Conservation (phyloP, 2,797 vertebrate genomes). For the Cyprinodon diabolis region DNA sequence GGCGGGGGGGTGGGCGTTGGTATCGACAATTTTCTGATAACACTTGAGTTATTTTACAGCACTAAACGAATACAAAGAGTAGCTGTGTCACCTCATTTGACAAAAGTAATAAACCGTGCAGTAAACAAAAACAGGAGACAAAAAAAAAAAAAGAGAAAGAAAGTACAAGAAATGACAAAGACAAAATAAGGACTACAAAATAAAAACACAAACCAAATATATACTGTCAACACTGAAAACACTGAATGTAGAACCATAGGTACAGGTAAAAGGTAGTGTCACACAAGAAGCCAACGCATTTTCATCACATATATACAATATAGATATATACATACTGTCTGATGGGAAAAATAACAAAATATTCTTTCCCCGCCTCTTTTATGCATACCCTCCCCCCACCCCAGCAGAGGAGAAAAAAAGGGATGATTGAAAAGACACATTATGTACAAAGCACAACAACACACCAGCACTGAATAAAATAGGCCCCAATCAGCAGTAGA, state of each 20-base stretch:
- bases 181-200: constrained; percentile 79
- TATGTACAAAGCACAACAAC: constrained; percentile 94
- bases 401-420: constrained; percentile 75
- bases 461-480: constrained; percentile 90
- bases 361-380: constrained; percentile 82
- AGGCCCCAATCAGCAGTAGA: constrained; percentile 89
- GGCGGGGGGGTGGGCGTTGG: constrained; percentile 77
- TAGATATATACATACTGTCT: constrained; percentile 94
- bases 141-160: constrained; percentile 50
- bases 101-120: constrained; percentile 97
- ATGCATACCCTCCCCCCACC: constrained; percentile 81
- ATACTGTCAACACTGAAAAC: constrained; percentile 94
- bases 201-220: constrained; percentile 86
- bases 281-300: constrained; percentile 93
- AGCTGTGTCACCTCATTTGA: constrained; percentile 88
- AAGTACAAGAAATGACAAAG: constrained; percentile 84
- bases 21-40: constrained; percentile 91
- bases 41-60: constrained; percentile 95
- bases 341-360: constrained; percentile 95
- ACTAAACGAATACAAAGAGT: constrained; percentile 94
- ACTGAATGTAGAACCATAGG: constrained; percentile 94
- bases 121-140: constrained; percentile 80
- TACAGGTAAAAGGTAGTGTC: constrained; percentile 92
- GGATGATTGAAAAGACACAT: constrained; percentile 88
- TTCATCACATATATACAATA: constrained; percentile 98